Evolutionary conservation across 2,797 vertebrate genomes (phyloP).

Genomic region (Enteromius mattozi): DNA sequence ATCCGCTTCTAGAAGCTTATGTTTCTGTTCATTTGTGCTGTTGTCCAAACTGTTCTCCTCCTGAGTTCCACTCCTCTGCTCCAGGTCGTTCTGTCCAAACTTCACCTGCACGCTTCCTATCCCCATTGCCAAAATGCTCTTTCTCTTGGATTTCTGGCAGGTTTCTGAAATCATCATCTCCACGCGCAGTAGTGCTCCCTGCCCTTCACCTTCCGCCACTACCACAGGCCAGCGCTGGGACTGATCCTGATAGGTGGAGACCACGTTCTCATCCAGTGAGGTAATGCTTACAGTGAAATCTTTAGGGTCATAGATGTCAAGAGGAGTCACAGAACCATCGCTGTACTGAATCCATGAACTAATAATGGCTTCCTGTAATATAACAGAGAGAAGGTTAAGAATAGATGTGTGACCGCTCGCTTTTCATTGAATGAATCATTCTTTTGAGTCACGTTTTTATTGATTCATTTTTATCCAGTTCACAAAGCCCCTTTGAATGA

Average conservation of each 20-base stretch:
- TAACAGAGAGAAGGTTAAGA: background rate
- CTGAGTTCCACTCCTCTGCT: constrained; percentile 74
- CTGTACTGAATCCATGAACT: constrained; percentile 95
- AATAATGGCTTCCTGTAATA: constrained; percentile 87
- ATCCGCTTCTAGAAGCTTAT: constrained; percentile 77
- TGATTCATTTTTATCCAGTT: background rate
- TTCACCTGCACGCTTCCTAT: constrained; percentile 87
- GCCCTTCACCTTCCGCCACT: constrained; percentile 89
- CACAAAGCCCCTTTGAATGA: background rate
- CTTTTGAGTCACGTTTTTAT: background rate
- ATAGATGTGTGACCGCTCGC: background rate
- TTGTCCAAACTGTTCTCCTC: constrained; percentile 81
- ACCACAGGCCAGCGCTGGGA: constrained; percentile 85
- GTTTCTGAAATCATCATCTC: constrained; percentile 94
- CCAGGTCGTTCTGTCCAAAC: constrained; percentile 78
- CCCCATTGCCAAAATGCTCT: constrained; percentile 90
- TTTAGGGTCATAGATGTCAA: constrained; percentile 93
- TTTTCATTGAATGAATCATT: background rate
- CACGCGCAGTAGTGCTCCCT: constrained; percentile 88
- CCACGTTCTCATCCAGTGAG: constrained; percentile 89
- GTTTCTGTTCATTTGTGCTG: constrained; percentile 79
- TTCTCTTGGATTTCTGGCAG: constrained; percentile 96
- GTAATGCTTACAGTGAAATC: constrained; percentile 89
- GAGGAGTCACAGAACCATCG: constrained; percentile 90
- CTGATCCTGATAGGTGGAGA: constrained; percentile 83